These are phyloP conservation scores for Myxocyprinus asiaticus DNA, from an alignment of 2,113 vertebrate species.

Conservation along the genomic window DNA sequence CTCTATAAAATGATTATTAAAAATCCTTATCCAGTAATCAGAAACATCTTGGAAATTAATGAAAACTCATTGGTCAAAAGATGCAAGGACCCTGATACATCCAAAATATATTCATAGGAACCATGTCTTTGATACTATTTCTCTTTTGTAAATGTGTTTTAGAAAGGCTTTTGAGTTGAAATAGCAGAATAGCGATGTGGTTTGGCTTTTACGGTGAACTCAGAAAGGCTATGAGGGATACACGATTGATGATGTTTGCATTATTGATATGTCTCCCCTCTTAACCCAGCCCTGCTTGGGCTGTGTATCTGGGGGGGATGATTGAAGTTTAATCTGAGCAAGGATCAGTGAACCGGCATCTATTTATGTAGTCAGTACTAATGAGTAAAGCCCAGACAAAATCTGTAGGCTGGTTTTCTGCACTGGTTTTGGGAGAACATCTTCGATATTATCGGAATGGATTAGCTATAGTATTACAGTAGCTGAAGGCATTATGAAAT, in stretches of 20 bases:
- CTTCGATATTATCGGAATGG: too few species aligned
- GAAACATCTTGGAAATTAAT: too few species aligned
- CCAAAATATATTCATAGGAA: too few species aligned
- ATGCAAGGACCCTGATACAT: background rate
- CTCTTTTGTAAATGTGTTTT: too few species aligned
- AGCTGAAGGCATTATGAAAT: too few species aligned
- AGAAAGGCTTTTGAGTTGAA: slow-evolving; percentile 42
- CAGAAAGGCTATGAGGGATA: slow-evolving; percentile 22
- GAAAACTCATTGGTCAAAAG: too few species aligned
- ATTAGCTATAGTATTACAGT: too few species aligned
- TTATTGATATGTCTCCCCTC: slow-evolving; percentile 68
- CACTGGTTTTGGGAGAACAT: too few species aligned
- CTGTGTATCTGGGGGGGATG: background rate
- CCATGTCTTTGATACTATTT: background rate
- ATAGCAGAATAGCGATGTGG: slow-evolving; percentile 9
- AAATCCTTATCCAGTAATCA: too few species aligned
- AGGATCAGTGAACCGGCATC: slow-evolving; percentile 14
- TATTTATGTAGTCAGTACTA: background rate
- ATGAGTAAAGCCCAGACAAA: background rate
- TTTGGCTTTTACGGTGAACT: slow-evolving; percentile 16
- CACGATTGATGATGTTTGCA: slow-evolving; percentile 64
- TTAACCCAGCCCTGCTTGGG: background rate
- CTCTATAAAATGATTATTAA: too few species aligned
- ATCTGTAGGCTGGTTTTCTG: too few species aligned
- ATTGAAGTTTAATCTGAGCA: slow-evolving; percentile 50